Evolutionary conservation across 2,888 invertebrate genomes (phyloP).

Genomic region (Netelia virgata): DNA sequence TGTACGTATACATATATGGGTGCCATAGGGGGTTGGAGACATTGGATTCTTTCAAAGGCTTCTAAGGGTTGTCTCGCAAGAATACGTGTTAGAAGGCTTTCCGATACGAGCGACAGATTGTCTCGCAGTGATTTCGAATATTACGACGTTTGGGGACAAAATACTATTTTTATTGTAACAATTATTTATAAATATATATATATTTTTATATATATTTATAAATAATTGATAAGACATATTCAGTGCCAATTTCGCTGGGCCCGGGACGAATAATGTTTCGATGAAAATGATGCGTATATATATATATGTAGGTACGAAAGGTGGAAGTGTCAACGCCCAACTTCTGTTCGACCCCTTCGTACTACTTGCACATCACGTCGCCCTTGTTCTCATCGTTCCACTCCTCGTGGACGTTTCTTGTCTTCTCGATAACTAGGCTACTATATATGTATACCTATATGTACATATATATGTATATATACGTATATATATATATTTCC

Average conservation of each 20-base stretch:
- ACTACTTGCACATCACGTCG: conserved; percentile 44
- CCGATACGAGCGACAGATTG: no score
- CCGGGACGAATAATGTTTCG: conserved; percentile 24
- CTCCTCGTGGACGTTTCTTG: conserved; percentile 49
- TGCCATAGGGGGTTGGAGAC: no score
- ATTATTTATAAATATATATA: no score
- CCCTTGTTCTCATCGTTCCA: conserved; percentile 36
- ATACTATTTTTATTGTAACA: no score
- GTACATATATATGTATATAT: neutral
- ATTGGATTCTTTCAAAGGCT: no score
- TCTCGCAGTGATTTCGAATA: no score
- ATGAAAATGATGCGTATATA: conserved; percentile 24
- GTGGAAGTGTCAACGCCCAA: conserved; percentile 53
- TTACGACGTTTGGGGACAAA: no score
- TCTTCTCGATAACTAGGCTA: conserved; percentile 48
- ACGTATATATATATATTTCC: neutral
- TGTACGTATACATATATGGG: neutral
- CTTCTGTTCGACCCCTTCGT: conserved; percentile 55
- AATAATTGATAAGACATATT: conserved; percentile 26
- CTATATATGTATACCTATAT: conserved; percentile 7
- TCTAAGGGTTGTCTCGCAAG: no score
- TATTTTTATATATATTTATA: neutral
- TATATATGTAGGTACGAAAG: neutral
- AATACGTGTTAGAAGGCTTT: no score
- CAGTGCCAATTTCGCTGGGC: conserved; percentile 42